A percentile compares a stretch with the other conserved stretches of the same genome.
Evolutionary conservation across 1,140 invertebrate genomes (phyloP).

Genomic region (Drosophila malerkotliana): DNA sequence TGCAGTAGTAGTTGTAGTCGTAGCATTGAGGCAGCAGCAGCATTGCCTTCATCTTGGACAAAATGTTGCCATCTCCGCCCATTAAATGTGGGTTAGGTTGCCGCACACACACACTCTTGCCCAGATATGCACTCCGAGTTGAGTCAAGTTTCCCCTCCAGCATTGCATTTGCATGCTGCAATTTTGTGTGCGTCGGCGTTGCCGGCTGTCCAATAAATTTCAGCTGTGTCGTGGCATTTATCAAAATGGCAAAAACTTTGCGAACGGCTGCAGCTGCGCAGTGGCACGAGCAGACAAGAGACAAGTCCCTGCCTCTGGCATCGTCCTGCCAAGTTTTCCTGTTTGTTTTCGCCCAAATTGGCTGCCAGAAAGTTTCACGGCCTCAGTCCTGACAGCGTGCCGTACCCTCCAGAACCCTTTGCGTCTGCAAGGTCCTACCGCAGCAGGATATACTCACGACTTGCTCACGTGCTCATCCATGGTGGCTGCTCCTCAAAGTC

Average conservation of each 20-base stretch:
- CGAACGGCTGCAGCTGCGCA: conserved; percentile 66
- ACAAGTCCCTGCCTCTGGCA: conserved; percentile 41
- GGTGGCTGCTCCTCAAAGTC: conserved; percentile 3
- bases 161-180: conserved; percentile 43
- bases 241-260: conserved; percentile 65
- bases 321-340: conserved; percentile 29
- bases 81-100: conserved; percentile 72
- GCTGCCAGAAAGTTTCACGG: conserved; percentile 21
- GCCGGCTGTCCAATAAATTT: conserved; percentile 70
- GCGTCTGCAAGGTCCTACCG: background rate
- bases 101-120: conserved; percentile 16
- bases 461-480: conserved; percentile 20
- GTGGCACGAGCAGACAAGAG: conserved; percentile 32
- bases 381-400: conserved; percentile 15
- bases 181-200: conserved; percentile 41
- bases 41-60: conserved; percentile 45
- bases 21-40: background rate
- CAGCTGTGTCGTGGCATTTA: conserved; percentile 56
- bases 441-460: background rate
- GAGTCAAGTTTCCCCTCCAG: conserved; percentile 5
- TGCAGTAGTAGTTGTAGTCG: conserved; percentile 19
- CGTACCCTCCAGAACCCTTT: background rate
- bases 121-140: conserved; percentile 22
- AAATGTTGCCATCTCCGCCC: conserved; percentile 49
- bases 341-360: conserved; percentile 43